Evolutionary conservation across 2,797 vertebrate genomes (phyloP).

Genomic region (Semaprochilodus insignis): DNA sequence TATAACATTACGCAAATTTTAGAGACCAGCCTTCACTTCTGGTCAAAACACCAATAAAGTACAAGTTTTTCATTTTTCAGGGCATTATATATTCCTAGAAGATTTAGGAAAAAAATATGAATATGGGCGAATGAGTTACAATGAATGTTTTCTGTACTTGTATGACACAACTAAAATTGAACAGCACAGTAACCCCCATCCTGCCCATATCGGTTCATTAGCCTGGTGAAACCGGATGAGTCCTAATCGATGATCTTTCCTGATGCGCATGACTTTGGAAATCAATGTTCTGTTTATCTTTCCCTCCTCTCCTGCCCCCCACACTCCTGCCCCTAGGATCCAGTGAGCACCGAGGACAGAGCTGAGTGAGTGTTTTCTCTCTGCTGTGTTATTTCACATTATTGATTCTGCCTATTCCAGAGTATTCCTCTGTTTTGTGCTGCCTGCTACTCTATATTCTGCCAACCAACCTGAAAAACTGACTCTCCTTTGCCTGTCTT

Average conservation of each 20-base stretch:
- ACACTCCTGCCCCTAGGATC: constrained; percentile 63
- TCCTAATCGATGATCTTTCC: constrained; percentile 52
- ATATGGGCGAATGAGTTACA: neutral
- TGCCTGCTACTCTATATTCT: constrained; percentile 29
- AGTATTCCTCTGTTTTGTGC: constrained; percentile 33
- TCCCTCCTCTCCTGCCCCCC: constrained; percentile 22
- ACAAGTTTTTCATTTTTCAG: no score
- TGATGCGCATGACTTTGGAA: constrained; percentile 42
- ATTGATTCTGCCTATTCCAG: constrained; percentile 49
- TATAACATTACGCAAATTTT: no score
- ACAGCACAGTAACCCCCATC: constrained; percentile 19
- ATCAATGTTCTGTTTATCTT: constrained; percentile 57
- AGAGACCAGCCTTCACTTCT: no score
- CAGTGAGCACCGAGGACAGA: constrained; percentile 63
- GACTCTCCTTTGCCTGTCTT: constrained; percentile 24
- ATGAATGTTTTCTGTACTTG: neutral
- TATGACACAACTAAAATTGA: constrained; percentile 8
- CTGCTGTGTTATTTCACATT: constrained; percentile 31
- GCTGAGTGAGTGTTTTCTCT: constrained; percentile 74
- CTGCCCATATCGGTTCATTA: constrained; percentile 34
- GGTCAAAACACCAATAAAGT: no score
- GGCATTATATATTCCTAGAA: neutral
- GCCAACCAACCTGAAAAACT: constrained; percentile 14
- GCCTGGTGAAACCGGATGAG: constrained; percentile 29
- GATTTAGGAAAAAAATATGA: neutral